Base-by-base conservation (phyloP, 2,888 invertebrate genomes). In the Ommatoiulus sabulosus region DNA sequence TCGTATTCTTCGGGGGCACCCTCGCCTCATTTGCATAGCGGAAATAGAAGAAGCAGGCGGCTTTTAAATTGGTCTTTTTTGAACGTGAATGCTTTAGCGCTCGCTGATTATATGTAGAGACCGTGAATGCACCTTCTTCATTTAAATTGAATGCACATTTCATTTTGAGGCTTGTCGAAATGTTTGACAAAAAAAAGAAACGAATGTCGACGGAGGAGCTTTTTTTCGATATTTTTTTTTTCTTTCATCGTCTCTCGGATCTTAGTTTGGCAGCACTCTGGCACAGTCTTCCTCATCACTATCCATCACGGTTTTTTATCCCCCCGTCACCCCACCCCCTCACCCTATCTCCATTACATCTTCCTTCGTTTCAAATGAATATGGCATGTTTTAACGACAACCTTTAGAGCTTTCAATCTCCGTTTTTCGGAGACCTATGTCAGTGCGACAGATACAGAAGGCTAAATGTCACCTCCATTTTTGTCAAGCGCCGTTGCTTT, bases 381-480 rank as follows among this genome's bases (percentile, higher is more conserved):
- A 80, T 80, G 80, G 80, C 80, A 80, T 80, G 80, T 80, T 80
- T 80, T 80, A 80, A 86, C 86, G 86, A 46, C 46, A 86, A 86
- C 86, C 48, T 86, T 86, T 48, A 86, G 44, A 86, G 86, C 86
- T 48, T 86, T 86, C 86, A 86, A 86, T 86, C 86, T 86, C 48
- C 48, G 80, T 80, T 80, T 80, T 80, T 80, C 80, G 35, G 15
- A 80, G 80, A 43, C 80, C 48, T 86, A 46, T 86, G 86, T 86
- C 86, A 86, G 86, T 44, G 86, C 86, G 20, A 86, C 35, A 43
- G 80, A 80, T 80, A 43, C 35, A 24, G 44, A 86, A 86, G 44
- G 86, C 86, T 46, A 86, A 86, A 86, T 86, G 86, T 86, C 86
- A 86, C 86, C 80, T 80, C 86, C 86, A 46, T 86, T 86, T 80